Evolutionary conservation across 2,888 invertebrate species (phyloP), one percentile per base, ranked within the genome.

Genomic region (Brachypalpus laphriformis): DNA sequence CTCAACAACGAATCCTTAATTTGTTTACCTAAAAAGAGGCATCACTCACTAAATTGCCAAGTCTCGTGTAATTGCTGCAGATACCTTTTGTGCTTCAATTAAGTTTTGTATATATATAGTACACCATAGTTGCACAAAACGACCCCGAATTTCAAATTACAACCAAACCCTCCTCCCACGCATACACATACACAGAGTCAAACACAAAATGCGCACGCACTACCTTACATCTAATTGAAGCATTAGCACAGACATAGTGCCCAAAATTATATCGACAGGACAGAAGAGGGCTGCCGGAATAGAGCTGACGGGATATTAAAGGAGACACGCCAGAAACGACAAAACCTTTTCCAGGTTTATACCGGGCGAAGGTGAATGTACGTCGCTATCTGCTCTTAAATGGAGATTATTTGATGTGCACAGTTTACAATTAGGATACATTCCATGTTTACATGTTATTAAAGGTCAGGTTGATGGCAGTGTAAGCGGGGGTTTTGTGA

Each of bases 361-460:
- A 40, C 54, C 28, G 18, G 70, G 11, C 65, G 18, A 77, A 77
- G 82, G 77, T 77, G 82, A 77, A 82, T 74, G 66, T 28, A 51
- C 54, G n/a, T n/a, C n/a, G 77, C 57, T 83, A 70, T 83, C 74
- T 78, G 49, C 74, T 78, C 78, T 78, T 63, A 83, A 83, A 78
- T 78, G 83, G 56, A 74, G 78, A 74, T 83, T 83, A 78, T 78
- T 83, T 40, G 40, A 78, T 74, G 78, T 78, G 83, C 42, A 83
- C 83, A 78, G 68, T 70, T 74, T 68, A 74, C 78, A 83, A 83
- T 78, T 78, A 83, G 78, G 78, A 74, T 70, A 78, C 74, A 66
- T 83, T 78, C 78, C 74, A 78, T 74, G 83, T 78, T 83, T 83
- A 78, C 78, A 78, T 78, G 72, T 74, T 78, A 77, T 78, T 72